A percentile compares a stretch with the other conserved stretches of the same genome.
Evolutionary conservation across 2,797 vertebrate genomes (phyloP).

Genomic region (Otolemur crassicaudatus): DNA sequence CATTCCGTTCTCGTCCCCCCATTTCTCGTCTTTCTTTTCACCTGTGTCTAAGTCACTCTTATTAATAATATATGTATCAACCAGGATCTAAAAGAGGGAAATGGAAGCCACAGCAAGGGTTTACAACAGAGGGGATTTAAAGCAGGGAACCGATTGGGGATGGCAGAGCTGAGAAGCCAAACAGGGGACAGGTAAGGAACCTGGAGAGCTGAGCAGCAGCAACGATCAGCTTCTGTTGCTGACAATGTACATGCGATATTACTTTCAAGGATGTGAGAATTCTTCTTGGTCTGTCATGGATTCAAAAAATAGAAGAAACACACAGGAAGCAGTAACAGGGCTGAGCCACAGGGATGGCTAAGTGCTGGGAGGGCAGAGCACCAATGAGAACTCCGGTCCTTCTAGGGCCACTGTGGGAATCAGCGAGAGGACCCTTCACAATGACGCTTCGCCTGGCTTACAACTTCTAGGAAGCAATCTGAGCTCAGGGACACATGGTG

Average conservation of each 20-base stretch:
- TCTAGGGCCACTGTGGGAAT: neutral
- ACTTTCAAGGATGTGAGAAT: neutral
- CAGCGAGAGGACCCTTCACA: neutral
- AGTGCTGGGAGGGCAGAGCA: neutral
- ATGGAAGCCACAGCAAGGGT: neutral
- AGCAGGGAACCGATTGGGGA: neutral
- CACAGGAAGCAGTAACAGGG: neutral
- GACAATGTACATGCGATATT: fast-evolving
- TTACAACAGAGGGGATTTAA: neutral
- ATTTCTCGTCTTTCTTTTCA: neutral
- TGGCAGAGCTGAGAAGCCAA: neutral
- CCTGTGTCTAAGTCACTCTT: neutral
- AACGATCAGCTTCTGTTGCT: neutral
- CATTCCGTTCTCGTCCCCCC: neutral
- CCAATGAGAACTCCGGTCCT: neutral
- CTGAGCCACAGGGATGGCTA: neutral
- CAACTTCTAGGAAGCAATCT: neutral
- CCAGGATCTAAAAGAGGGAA: neutral
- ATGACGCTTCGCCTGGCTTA: neutral
- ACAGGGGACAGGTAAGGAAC: neutral
- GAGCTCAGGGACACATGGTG: neutral
- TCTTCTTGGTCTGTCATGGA: neutral
- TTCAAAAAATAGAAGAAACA: neutral
- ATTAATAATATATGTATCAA: neutral
- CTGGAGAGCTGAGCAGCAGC: neutral